phyloP scores from a whole-genome alignment of 2,113 vertebrate species.

The Tetrax tetrax region DNA sequence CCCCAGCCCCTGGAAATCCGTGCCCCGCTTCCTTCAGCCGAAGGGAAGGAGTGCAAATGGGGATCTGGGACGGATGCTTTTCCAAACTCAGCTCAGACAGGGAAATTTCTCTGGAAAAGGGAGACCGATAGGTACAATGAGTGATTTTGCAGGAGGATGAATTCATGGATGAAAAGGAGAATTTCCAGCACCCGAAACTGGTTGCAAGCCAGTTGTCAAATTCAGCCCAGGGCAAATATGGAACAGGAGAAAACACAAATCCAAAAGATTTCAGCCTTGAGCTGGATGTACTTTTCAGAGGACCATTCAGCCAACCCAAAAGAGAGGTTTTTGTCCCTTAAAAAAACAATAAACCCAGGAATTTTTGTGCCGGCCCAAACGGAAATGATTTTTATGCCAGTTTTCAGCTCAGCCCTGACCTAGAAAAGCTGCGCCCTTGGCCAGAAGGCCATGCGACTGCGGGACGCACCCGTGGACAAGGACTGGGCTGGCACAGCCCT shows the following conservation, averaged over 20 bases:
- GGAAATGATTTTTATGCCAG: background rate
- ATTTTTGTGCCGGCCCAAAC: background rate
- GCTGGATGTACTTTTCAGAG: background rate
- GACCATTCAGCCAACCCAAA: background rate
- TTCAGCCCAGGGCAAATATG: background rate
- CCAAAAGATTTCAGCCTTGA: background rate
- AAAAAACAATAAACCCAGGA: background rate
- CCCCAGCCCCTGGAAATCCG: background rate
- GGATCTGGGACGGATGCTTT: background rate
- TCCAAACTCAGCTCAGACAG: background rate
- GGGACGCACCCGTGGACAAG: accelerated
- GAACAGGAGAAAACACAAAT: background rate
- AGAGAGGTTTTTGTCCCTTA: background rate
- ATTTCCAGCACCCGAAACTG: background rate
- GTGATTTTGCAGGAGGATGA: background rate
- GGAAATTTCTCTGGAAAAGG: background rate
- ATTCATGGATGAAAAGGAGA: background rate
- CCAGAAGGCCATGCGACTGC: accelerated
- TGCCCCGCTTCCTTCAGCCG: accelerated
- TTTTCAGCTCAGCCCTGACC: background rate
- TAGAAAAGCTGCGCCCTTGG: background rate
- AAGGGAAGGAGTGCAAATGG: background rate
- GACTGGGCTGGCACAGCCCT: accelerated
- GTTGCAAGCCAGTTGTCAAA: background rate
- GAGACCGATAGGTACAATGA: accelerated